Evolutionary conservation across 2,113 vertebrate genomes (phyloP).

Genomic region (Cheirogaleus medius): DNA sequence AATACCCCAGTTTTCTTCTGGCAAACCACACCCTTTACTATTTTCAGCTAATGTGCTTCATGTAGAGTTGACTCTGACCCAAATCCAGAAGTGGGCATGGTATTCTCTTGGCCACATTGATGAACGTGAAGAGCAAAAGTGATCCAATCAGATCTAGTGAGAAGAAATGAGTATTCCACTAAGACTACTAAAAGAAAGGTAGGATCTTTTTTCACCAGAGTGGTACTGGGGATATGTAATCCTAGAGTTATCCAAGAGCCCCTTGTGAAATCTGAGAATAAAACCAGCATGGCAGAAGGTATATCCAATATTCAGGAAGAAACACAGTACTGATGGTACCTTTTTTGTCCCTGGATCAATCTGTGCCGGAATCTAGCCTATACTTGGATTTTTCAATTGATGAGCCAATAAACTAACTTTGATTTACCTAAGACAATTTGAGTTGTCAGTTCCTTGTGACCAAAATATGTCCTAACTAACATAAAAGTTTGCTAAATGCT

Average conservation of each 20-base stretch:
- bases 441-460: not conserved
- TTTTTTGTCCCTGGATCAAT: not conserved
- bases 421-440: not conserved
- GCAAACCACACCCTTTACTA: not conserved
- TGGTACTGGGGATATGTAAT: not conserved
- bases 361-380: not conserved
- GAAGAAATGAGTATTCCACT: not conserved
- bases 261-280: not conserved
- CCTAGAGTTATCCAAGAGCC: not conserved
- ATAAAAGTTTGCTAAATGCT: not conserved
- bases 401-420: not conserved
- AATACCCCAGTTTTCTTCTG: not conserved
- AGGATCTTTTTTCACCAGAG: not conserved
- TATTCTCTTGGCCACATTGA: not conserved
- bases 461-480: not conserved
- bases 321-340: not conserved
- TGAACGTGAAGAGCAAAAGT: not conserved
- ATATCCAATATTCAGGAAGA: not conserved
- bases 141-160: not conserved
- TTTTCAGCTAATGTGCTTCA: not conserved
- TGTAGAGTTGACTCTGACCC: not conserved
- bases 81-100: not conserved
- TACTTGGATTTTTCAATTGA: not conserved
- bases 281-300: not conserved
- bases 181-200: not conserved